These are phyloP conservation scores for Ataeniobius toweri DNA, from an alignment of 2,797 vertebrate species.

Conservation along the genomic window DNA sequence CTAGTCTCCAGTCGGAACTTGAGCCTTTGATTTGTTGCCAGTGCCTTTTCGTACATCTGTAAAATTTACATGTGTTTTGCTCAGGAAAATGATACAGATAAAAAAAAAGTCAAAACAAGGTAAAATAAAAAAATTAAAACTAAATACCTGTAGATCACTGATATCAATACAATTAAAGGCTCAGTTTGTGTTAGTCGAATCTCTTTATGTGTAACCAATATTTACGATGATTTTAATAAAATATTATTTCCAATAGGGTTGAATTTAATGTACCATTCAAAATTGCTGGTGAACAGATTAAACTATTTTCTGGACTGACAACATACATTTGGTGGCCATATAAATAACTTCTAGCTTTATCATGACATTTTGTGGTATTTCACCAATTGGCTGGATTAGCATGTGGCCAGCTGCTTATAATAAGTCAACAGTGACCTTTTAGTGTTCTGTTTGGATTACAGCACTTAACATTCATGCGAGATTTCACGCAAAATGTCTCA, in stretches of 20 bases:
- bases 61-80: conserved; percentile 32
- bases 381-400: no score
- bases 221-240: not conserved
- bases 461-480: not conserved
- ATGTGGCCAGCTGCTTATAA: no score
- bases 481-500: not conserved
- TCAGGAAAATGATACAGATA: not conserved
- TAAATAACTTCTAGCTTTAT: no score
- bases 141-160: not conserved
- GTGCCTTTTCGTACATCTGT: conserved; percentile 90
- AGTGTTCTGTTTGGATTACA: not conserved
- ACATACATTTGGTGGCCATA: not conserved
- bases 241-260: not conserved
- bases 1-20: conserved; percentile 89
- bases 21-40: conserved; percentile 90
- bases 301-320: not conserved
- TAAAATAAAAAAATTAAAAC: not conserved
- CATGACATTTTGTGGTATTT: no score
- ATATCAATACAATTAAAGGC: not conserved
- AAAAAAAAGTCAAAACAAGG: not conserved
- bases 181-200: not conserved
- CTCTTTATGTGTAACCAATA: not conserved
- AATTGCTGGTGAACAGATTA: not conserved
- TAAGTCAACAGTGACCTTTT: not conserved
- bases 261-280: no score